Evolutionary conservation across 2,113 vertebrate genomes (phyloP).

Genomic region (Brachyhypopomus occidentalis): DNA sequence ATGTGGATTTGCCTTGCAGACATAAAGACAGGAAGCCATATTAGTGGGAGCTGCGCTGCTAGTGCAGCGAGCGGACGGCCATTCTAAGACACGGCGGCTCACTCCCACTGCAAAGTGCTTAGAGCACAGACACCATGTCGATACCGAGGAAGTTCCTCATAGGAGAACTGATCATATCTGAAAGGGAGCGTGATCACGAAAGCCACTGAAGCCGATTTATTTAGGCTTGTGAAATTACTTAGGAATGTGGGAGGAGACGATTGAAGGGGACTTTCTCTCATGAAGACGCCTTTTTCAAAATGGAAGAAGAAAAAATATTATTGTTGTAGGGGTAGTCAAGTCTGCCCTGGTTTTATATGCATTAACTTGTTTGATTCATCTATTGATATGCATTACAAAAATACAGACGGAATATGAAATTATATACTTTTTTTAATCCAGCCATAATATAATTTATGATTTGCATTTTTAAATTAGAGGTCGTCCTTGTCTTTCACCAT

Average conservation of each 20-base stretch:
- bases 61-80: conserved; percentile 63
- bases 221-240: conserved; percentile 24
- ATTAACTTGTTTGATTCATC: neutral
- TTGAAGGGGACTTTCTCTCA: conserved; percentile 68
- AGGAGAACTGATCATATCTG: conserved; percentile 21
- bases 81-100: conserved; percentile 61
- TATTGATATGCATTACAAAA: neutral
- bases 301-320: conserved; percentile 65
- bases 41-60: conserved; percentile 58
- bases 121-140: conserved; percentile 24
- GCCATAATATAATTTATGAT: neutral
- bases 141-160: conserved; percentile 24
- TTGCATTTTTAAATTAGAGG: conserved; percentile 24
- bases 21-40: conserved; percentile 78
- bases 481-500: conserved; percentile 20
- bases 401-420: neutral
- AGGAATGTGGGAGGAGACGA: conserved; percentile 56
- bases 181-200: neutral
- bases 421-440: neutral
- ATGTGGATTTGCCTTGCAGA: conserved; percentile 46
- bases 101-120: conserved; percentile 34
- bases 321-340: conserved; percentile 13
- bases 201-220: conserved; percentile 12
- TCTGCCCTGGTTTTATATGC: neutral
- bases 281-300: conserved; percentile 64